Percentiles rank a stretch among this genome's conserved stretches.
Conservation (phyloP, 2,113 vertebrate genomes). For the Seriola quinqueradiata region DNA sequence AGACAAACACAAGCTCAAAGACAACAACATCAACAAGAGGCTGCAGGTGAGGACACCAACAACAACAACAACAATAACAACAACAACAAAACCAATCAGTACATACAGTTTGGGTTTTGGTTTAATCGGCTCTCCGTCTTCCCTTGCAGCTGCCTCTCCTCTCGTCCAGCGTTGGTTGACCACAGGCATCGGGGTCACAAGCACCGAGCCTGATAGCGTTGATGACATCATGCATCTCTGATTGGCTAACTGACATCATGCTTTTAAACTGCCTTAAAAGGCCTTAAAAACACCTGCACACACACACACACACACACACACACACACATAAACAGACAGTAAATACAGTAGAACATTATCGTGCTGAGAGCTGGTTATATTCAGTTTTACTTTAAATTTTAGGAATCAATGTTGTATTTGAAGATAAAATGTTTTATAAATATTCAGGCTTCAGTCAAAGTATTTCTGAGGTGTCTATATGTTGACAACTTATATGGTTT, state of each 20-base stretch:
- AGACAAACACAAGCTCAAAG: not conserved
- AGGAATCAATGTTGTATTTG: not conserved
- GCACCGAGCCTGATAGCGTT: not conserved
- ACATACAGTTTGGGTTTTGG: not conserved
- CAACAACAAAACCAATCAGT: not conserved
- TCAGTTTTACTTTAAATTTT: not conserved
- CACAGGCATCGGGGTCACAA: not conserved
- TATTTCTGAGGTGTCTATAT: not conserved
- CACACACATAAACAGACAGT: not conserved
- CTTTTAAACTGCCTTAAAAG: not conserved
- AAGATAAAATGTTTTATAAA: no score
- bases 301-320: no score
- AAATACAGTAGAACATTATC: not conserved
- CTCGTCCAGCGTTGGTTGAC: constrained; percentile 48
- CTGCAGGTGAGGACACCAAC: constrained; percentile 41
- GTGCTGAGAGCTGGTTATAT: not conserved
- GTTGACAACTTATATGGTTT: not conserved
- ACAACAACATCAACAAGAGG: constrained; percentile 4
- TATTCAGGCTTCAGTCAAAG: no score
- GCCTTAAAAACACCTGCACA: no score
- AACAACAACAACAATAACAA: not conserved
- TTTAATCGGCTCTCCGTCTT: not conserved
- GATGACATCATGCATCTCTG: constrained; percentile 44
- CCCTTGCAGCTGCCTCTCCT: constrained; percentile 18
- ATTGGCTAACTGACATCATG: constrained; percentile 5